These are phyloP conservation scores for Lasiommata megera DNA, from an alignment of 2,888 invertebrate species.

Conservation along the genomic window DNA sequence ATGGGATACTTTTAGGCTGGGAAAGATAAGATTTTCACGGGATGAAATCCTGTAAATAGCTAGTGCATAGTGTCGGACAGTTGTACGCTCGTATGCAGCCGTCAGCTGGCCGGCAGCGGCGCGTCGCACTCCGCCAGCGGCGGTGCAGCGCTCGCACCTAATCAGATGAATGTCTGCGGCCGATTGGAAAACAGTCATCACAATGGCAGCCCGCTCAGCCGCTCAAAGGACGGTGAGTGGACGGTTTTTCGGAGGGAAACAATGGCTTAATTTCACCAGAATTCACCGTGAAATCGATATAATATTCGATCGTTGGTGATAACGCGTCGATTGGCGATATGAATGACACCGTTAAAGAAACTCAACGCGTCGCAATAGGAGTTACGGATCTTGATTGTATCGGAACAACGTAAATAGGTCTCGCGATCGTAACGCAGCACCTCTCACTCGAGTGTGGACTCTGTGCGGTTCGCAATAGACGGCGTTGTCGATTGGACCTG, in stretches of 20 bases:
- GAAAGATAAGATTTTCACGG: too few relatives aligned
- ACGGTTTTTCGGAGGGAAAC: slow-evolving; percentile 45
- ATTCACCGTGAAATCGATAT: slow-evolving; percentile 62
- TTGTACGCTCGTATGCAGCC: slow-evolving; percentile 3
- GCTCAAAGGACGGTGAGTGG: slow-evolving; percentile 39
- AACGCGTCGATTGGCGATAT: slow-evolving; percentile 50
- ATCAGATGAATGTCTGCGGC: slow-evolving; percentile 35
- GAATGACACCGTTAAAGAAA: slow-evolving; percentile 59
- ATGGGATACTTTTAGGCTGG: too few relatives aligned
- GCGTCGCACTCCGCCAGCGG: slow-evolving; percentile 26
- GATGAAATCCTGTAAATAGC: too few relatives aligned
- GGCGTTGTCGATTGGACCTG: slow-evolving; percentile 6
- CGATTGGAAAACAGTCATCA: slow-evolving; percentile 31
- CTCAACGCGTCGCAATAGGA: slow-evolving; percentile 50
- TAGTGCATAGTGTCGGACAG: too few relatives aligned
- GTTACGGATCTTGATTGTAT: slow-evolving; percentile 52
- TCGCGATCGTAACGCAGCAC: slow-evolving; percentile 33
- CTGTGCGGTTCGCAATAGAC: slow-evolving; percentile 19
- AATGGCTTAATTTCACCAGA: slow-evolving; percentile 59
- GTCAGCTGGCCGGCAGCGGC: slow-evolving; percentile 25
- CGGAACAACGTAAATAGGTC: slow-evolving; percentile 43
- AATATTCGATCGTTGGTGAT: slow-evolving; percentile 58
- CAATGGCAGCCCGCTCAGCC: slow-evolving; percentile 31
- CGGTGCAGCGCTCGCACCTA: slow-evolving; percentile 19
- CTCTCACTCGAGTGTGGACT: slow-evolving; percentile 29